Evolutionary conservation across 2,113 vertebrate species (phyloP).

Genomic region (Hypomesus transpacificus): DNA sequence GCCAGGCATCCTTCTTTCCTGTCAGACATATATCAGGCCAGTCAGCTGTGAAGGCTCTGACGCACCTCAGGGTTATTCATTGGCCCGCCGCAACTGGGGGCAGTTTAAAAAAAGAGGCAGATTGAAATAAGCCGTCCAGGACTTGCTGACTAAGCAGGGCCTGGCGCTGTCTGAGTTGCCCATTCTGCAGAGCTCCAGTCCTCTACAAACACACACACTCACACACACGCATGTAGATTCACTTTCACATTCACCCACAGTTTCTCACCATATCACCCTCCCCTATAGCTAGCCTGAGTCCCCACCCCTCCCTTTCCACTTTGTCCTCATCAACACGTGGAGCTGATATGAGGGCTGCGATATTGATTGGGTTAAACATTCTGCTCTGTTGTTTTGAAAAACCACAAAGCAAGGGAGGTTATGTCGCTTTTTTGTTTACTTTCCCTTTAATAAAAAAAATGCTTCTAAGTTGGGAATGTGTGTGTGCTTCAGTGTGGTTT

Average conservation of each 20-base stretch:
- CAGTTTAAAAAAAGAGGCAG: constrained; percentile 54
- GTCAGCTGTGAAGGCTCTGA: constrained; percentile 67
- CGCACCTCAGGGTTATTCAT: constrained; percentile 68
- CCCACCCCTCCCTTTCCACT: background rate
- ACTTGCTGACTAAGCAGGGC: constrained; percentile 43
- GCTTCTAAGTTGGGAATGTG: background rate
- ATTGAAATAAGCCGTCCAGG: constrained; percentile 58
- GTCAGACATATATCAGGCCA: constrained; percentile 65
- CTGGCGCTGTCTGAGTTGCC: background rate
- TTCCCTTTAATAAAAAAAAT: too few species aligned
- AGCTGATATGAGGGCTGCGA: background rate
- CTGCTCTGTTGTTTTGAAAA: background rate
- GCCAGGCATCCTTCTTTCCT: constrained; percentile 68
- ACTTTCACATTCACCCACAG: background rate
- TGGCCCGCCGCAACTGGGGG: constrained; percentile 26
- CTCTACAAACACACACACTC: background rate
- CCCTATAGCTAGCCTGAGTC: background rate
- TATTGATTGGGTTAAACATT: background rate
- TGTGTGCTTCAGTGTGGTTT: background rate
- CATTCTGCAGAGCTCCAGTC: background rate
- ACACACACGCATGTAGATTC: background rate
- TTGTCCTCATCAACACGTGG: background rate
- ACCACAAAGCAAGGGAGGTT: background rate
- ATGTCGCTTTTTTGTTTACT: background rate
- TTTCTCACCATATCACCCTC: background rate